Conservation (phyloP, 2,113 vertebrate genomes). For the Pyrgilauda ruficollis region DNA sequence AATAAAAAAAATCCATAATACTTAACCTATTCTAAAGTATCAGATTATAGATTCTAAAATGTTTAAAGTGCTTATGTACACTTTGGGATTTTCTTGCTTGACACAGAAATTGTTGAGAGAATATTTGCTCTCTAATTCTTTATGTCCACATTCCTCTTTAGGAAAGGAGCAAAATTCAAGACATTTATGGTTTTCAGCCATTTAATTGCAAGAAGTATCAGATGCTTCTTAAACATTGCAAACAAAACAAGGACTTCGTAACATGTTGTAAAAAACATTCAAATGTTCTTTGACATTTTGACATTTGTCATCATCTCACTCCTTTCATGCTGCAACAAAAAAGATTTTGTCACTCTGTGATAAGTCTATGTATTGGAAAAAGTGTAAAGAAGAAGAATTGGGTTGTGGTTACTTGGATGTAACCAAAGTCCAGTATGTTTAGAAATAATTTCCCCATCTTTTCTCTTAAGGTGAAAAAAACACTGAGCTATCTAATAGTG, state of each 20-base stretch:
- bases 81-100: neutral
- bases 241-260: neutral
- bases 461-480: neutral
- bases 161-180: neutral
- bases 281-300: neutral
- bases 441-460: neutral
- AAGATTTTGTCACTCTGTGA: neutral
- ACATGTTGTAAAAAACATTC: neutral
- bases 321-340: rapidly evolving
- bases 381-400: neutral
- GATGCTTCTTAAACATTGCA: neutral
- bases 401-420: neutral
- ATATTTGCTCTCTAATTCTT: neutral
- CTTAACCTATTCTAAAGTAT: neutral
- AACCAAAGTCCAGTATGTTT: neutral
- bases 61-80: neutral
- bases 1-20: neutral
- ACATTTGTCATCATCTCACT: neutral
- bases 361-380: neutral
- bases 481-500: neutral
- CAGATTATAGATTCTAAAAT: neutral
- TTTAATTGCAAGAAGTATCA: neutral
- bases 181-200: neutral
- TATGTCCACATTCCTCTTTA: neutral
- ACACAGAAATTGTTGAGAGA: neutral